Base-by-base conservation (phyloP, 2,888 invertebrate species). In the Crematogaster levior region DNA sequence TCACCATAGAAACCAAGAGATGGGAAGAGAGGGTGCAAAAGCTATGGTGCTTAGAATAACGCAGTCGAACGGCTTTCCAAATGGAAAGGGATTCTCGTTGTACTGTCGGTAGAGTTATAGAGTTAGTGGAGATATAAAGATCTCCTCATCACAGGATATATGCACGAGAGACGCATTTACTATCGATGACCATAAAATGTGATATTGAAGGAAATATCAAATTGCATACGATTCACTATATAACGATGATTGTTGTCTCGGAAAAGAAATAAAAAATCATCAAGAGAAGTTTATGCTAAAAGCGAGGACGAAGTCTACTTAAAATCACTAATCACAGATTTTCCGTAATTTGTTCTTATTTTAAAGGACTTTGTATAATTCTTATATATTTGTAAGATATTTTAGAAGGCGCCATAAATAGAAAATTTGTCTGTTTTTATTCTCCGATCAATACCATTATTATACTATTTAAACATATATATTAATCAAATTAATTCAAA, bases 1-100 rank as follows among this genome's bases (percentile, higher is more conserved):
- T 91, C 88, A 85, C 91, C 91, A 89, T 89, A 89, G 89, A 89
- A 89, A 89, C 89, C 75, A 89, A 86, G 88, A 84, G 88, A 87
- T 65, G 81, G 68, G 63, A 37, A 70, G 83, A 84, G 85, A 84
- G 88, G 85, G 86, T 84, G 89, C 84, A 85, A 89, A 84, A 86
- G 88, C 90, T 85, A 84, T 80, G 85, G 74, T 82, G 86, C 90
- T 90, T 89, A 85, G 84, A 86, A 89, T 89, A 89, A 89, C 86
- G 87, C 70, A 82, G 6, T 73, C 72, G 60, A 68, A 88, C 83
- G 80, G 80, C 73, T 70, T n/a, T 80, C 68, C 80, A 65, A 82
- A 85, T 86, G 88, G 81, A 81, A 88, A 88, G 81, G 86, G 80
- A 88, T 85, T 84, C 75, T 65, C 56, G 21, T 18, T 60, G 53